A percentile compares a stretch with the other conserved stretches of the same genome.
Conservation (phyloP, 2,888 invertebrate species). For the Ophion costatus region DNA sequence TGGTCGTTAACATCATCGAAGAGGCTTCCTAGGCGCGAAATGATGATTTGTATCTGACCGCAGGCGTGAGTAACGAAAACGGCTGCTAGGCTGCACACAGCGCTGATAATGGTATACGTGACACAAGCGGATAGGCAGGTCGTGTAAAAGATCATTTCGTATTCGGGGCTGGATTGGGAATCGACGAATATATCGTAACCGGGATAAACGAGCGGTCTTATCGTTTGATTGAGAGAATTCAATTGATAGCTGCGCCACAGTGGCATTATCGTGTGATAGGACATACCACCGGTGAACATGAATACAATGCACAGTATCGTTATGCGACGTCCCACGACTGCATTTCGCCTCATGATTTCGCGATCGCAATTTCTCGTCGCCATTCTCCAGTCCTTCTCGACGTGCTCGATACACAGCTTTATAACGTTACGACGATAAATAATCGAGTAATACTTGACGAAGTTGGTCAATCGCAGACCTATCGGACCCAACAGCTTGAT, state of each 20-base stretch:
- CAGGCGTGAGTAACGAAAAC: slow-evolving; percentile 71
- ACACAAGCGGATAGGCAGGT: slow-evolving; percentile 66
- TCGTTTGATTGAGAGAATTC: slow-evolving; percentile 55
- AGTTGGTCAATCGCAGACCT: slow-evolving; percentile 58
- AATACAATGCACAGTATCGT: slow-evolving; percentile 67
- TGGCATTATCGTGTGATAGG: slow-evolving; percentile 70
- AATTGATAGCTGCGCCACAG: slow-evolving; percentile 58
- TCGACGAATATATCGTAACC: slow-evolving; percentile 64
- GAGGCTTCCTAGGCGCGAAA: slow-evolving; percentile 55
- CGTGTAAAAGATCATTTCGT: slow-evolving; percentile 70
- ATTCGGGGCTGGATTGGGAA: slow-evolving; percentile 66
- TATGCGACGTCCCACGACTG: slow-evolving; percentile 64
- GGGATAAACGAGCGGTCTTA: slow-evolving; percentile 63
- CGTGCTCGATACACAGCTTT: slow-evolving; percentile 64
- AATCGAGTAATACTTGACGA: slow-evolving; percentile 60
- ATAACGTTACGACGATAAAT: slow-evolving; percentile 56
- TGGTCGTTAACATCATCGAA: slow-evolving; percentile 39
- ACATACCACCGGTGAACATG: slow-evolving; percentile 72
- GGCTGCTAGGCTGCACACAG: slow-evolving; percentile 69
- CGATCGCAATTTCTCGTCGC: slow-evolving; percentile 55
- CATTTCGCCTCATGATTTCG: slow-evolving; percentile 66
- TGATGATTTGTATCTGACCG: slow-evolving; percentile 70
- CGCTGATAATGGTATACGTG: slow-evolving; percentile 64
- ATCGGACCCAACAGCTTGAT: slow-evolving; percentile 61
- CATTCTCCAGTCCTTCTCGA: slow-evolving; percentile 68